Evolutionary conservation across 2,113 vertebrate genomes (phyloP), one percentile per base, ranked within the genome.

Genomic region (Rhegmatorhina hoffmannsi): DNA sequence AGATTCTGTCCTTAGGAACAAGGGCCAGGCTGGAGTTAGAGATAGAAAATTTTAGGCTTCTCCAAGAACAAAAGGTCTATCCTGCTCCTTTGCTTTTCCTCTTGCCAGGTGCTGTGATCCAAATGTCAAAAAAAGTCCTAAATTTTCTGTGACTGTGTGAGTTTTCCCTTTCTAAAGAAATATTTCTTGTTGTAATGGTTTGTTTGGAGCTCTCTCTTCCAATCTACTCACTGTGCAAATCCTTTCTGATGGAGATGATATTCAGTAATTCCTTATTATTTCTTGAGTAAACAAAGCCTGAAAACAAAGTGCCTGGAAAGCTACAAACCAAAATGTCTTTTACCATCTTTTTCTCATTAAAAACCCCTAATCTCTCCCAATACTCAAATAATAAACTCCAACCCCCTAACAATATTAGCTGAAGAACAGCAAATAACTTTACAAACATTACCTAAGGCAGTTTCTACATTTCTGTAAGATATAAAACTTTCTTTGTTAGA

Each of bases 1-100:
- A 96, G 95, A 97, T 79, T 38, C 17, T 55, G 18, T 50, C 53
- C 64, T 86, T 95, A 95, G 52, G 86, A 89, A 90, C 4, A 59
- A 17, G 25, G 49, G 8, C 43, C 49, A 68, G 36, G 47, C 11
- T 69, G 24, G 34, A 84, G 23, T 19, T 46, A 52, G 0, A 47
- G 55, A 40, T 4, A 72, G 3, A 64, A 29, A 24, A 14, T 49
- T 78, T 72, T 47, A 80, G 25, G 36, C 66, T 53, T 46, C 29
- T 88, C 29, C 75, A 34, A 64, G 47, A n/a, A 78, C 60, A 86
- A 17, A 9, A 74, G 25, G 15, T 77, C 8, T 50, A 3, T 28
- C 7, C 5, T 31, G 33, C 50, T 72, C 24, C 33, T 62, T 53
- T 75, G 53, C 11, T 53, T 89, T 82, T 59, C 13, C 13, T 46